Conservation (phyloP, 2,113 vertebrate species). For the Sceloporus undulatus region DNA sequence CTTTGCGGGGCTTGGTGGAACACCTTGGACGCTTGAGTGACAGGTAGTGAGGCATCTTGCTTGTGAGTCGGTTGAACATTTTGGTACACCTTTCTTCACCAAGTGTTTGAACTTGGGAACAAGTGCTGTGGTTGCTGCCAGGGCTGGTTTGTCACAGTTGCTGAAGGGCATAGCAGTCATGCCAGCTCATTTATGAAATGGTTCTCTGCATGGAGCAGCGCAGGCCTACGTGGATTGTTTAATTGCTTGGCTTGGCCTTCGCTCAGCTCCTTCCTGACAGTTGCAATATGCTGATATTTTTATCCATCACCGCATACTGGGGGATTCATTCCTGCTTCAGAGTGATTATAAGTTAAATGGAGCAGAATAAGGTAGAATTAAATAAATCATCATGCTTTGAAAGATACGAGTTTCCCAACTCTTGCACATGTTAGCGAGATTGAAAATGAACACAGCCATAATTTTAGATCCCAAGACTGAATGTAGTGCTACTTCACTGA, state of each 20-base stretch:
- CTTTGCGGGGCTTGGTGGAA: neutral
- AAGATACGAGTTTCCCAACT: neutral
- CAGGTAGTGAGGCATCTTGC: neutral
- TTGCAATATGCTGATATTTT: neutral
- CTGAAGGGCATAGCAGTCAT: neutral
- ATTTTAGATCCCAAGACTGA: neutral
- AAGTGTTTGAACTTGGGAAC: neutral
- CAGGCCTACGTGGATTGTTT: neutral
- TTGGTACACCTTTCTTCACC: neutral
- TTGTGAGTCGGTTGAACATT: neutral
- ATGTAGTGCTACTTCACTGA: neutral
- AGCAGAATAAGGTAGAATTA: neutral
- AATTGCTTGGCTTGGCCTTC: neutral
- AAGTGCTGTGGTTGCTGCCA: neutral
- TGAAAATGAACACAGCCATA: neutral
- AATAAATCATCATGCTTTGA: neutral
- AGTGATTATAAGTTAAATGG: neutral
- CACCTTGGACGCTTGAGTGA: neutral
- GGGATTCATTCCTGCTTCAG: neutral
- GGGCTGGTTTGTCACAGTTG: neutral
- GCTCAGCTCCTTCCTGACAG: neutral
- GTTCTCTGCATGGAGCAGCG: neutral
- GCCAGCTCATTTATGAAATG: neutral
- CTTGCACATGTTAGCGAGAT: neutral
- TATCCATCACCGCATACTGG: neutral